A percentile compares a stretch with the other conserved stretches of the same genome.
Conservation (phyloP, 2,797 vertebrate genomes). For the Alectoris magna region DNA sequence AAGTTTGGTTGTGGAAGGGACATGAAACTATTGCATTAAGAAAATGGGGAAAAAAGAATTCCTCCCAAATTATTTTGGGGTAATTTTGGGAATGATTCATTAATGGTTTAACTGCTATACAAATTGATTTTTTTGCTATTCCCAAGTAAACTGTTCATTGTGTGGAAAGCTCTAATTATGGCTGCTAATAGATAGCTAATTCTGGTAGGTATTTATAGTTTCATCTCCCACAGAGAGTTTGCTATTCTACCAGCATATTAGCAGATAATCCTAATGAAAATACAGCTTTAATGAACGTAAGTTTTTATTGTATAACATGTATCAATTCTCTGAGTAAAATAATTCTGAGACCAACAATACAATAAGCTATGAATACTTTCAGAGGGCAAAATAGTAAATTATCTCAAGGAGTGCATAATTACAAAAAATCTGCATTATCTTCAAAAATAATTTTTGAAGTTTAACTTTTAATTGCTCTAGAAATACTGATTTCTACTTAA, state of each 20-base stretch:
- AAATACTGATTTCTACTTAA: background rate
- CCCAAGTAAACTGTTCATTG: constrained; percentile 41
- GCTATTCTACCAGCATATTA: background rate
- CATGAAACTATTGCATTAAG: background rate
- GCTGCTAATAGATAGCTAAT: constrained; percentile 30
- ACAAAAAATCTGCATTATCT: background rate
- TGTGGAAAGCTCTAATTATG: constrained; percentile 38
- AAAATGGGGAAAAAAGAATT: background rate
- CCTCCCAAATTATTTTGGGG: fast-evolving
- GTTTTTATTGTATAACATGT: background rate
- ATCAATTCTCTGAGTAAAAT: background rate
- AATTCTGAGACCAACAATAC: background rate
- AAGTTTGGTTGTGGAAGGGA: background rate
- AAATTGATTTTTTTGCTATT: constrained; percentile 35
- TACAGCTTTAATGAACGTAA: background rate
- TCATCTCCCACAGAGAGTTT: constrained; percentile 20
- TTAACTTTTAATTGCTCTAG: background rate
- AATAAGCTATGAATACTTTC: background rate
- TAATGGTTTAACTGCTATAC: constrained; percentile 29
- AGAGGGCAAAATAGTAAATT: background rate
- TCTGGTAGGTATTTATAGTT: constrained; percentile 54
- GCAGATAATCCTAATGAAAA: constrained; percentile 11
- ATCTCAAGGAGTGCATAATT: background rate
- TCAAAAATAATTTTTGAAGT: background rate
- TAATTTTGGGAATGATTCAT: constrained; percentile 13